Percentiles rank a stretch among this genome's conserved stretches.
Evolutionary conservation across 2,888 invertebrate genomes (phyloP).

Genomic region (Stictocephala bisonia): DNA sequence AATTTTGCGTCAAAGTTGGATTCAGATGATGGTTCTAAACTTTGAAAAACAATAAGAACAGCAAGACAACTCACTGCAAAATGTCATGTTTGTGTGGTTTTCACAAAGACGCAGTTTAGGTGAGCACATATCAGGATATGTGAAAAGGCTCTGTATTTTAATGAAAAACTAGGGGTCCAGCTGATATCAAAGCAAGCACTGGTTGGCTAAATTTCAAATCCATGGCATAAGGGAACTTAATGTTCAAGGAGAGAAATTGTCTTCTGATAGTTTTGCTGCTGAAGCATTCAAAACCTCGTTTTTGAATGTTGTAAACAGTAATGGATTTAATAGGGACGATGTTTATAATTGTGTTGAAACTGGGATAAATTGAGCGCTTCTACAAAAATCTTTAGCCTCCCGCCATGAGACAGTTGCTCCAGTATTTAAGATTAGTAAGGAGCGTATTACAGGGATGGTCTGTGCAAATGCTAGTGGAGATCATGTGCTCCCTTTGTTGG

Average conservation of each 20-base stretch:
- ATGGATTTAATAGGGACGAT: slow-evolving; percentile 55
- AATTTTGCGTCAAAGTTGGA: not conserved
- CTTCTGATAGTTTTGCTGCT: slow-evolving; percentile 49
- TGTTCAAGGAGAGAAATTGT: slow-evolving; percentile 53
- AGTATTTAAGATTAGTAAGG: slow-evolving; percentile 62
- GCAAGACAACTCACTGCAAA: no score
- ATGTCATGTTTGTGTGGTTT: no score
- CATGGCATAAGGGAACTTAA: slow-evolving; percentile 54
- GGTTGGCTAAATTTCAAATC: slow-evolving; percentile 39
- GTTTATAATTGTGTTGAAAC: slow-evolving; percentile 60
- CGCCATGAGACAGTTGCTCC: slow-evolving; percentile 59
- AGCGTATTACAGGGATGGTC: slow-evolving; percentile 49
- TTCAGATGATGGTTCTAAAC: not conserved
- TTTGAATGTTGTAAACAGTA: slow-evolving; percentile 55
- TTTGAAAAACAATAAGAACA: not conserved
- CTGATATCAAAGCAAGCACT: no score
- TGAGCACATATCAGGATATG: no score
- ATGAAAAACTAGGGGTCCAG: no score
- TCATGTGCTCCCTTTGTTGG: slow-evolving; percentile 30
- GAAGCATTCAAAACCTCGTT: slow-evolving; percentile 50
- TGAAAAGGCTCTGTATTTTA: no score
- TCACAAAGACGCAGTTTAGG: no score
- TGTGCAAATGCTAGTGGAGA: slow-evolving; percentile 40
- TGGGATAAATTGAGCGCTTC: slow-evolving; percentile 56
- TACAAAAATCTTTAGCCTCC: slow-evolving; percentile 58